Base-by-base conservation (phyloP, 2,888 invertebrate species). In the Volucella inflata region DNA sequence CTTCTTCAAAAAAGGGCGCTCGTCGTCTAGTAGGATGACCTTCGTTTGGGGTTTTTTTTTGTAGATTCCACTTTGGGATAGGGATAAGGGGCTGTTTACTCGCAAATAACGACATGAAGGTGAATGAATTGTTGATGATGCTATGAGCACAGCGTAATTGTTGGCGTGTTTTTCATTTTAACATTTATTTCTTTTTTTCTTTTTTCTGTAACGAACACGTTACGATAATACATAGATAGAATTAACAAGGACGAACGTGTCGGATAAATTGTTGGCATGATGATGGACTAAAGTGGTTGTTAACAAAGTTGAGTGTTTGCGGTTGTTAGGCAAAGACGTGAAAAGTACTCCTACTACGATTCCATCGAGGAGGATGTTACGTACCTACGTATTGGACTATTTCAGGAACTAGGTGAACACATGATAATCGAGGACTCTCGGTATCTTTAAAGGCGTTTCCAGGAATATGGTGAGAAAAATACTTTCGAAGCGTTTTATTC, bases 71-170 rank as follows among this genome's bases (percentile, higher is more conserved):
- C 10, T 8, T 10, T 11, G 36, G 16, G 16, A n/a, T n/a, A 50
- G 64, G 21, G 10, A 48, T 65, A 2, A 17, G 40, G n/a, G 8
- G 36, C 30, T 38, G 46, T 16, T 42, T 14, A 14, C 36, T 14
- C 16, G 53, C 21, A 57, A 17, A 53, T 53, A 74, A 17, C 53
- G 65, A 75, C 74, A 65, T 50, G 65, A 48, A 51, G 64, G 74
- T 75, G 48, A 75, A 75, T 75, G 74, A 75, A 75, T 75, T 75
- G 75, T 75, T 75, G 48, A 75, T 75, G 65, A 42, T 57, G 75
- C 57, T 65, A 42, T 59, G 65, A 65, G 57, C 65, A 42, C 44
- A 57, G 50, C 57, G 50, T 75, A 75, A 65, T 75, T 75, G 75
- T 75, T 30, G 21, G 21, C 21, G 21, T 21, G 30, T 6, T 30